Base-by-base conservation (phyloP, 2,888 invertebrate genomes). In the Oscheius sp. region DNA sequence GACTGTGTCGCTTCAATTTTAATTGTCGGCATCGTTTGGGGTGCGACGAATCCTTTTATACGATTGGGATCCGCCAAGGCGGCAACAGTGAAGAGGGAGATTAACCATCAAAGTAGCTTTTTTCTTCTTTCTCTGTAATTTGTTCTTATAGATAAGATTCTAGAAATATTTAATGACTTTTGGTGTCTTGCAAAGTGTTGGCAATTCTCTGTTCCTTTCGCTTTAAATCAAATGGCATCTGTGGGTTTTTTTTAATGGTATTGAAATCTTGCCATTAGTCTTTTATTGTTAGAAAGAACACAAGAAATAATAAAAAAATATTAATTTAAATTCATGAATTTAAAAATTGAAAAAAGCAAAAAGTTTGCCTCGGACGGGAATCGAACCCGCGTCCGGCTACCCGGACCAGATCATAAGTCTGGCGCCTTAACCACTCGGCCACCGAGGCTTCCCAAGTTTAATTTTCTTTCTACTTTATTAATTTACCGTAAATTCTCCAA, bases 41-140 rank as follows among this genome's bases (percentile, higher is more conserved):
- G 77, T 45, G 72, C 73, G 2, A 77, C 77, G 41, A 77, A 74
- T 68, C 77, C 77, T n/a, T 32, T 77, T 3, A 38, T 77, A 1
- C 68, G 77, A 44, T 38, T 59, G n/a, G 77, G 68, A 32, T 70
- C 72, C 12, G 30, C 59, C n/a, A 30, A 26, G 17, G 59, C 54
- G 9, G 32, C 12, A 28, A 17, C 54, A 5, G n/a, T n/a, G 36
- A 54, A 22, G 33, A 22, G 5, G 33, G 44, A 59, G n/a, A 14
- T 20, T 41, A 41, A 12, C 26, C 32, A 17, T 17, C 26, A 26
- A 59, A 59, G 26, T 44, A 44, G 41, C 41, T 28, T 38, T 5
- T 57, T 44, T n/a, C 17, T 14, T 9, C 1, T 5, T 45, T 62
- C 9, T 32, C 14, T 36, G 32, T 50, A 26, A 45, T 32, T 20